A percentile compares a stretch with the other conserved stretches of the same genome.
Evolutionary conservation across 2,888 invertebrate genomes (phyloP).

Genomic region (Nymphalis c-album): DNA sequence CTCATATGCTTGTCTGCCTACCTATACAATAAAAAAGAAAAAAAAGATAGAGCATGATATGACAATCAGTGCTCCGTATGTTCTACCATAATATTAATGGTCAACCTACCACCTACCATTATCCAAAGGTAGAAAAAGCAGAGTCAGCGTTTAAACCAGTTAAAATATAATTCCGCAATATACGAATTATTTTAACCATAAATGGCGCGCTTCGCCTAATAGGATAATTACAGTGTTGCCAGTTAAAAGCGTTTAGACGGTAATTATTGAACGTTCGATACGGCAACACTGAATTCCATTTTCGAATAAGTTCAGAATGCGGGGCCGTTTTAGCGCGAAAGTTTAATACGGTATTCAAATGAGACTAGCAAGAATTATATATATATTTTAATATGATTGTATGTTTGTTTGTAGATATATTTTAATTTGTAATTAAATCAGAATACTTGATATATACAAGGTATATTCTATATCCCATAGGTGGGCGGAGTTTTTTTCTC

Average conservation of each 20-base stretch:
- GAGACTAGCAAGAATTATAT: not conserved
- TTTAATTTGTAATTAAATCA: not conserved
- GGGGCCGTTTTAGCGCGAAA: conserved; percentile 7
- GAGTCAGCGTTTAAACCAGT: too few species aligned
- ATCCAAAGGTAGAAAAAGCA: too few species aligned
- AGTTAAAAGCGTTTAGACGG: conserved; percentile 36
- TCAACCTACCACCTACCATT: too few species aligned
- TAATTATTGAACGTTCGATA: conserved; percentile 35
- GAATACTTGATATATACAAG: too few species aligned
- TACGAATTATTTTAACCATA: conserved; percentile 36
- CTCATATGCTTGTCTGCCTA: too few species aligned
- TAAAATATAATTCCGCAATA: conserved; percentile 11
- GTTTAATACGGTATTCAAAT: conserved; percentile 10
- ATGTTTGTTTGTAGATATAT: not conserved
- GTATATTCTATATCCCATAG: too few species aligned
- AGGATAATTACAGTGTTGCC: conserved; percentile 44
- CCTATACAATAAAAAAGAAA: too few species aligned
- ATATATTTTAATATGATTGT: not conserved
- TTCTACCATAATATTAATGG: too few species aligned
- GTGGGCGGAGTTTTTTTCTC: too few species aligned
- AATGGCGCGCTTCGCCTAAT: conserved; percentile 37
- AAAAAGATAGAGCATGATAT: too few species aligned
- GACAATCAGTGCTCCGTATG: too few species aligned
- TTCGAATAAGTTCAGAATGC: conserved; percentile 5
- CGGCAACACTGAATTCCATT: conserved; percentile 12